These are phyloP conservation scores for Phaedon cochleariae DNA, from an alignment of 2,888 invertebrate species.

Conservation along the genomic window DNA sequence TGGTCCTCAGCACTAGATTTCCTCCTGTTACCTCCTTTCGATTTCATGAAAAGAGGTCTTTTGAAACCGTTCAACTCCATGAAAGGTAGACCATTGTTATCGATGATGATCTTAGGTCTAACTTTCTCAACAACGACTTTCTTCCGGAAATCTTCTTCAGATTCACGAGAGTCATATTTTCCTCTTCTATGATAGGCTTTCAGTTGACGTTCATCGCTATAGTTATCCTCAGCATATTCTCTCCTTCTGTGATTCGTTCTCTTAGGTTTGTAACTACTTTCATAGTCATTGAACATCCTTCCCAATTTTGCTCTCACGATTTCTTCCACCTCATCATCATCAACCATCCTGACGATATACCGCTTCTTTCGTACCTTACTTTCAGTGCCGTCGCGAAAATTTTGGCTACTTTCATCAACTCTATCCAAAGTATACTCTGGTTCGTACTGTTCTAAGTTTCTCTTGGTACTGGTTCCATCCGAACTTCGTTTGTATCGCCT, in stretches of 20 bases:
- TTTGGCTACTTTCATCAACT: conserved; percentile 7
- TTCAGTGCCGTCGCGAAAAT: conserved; percentile 28
- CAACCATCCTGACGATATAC: conserved; percentile 53
- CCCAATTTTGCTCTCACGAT: conserved; percentile 52
- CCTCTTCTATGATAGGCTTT: conserved; percentile 7
- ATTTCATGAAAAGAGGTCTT: conserved; percentile 46
- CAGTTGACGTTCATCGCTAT: conserved; percentile 6
- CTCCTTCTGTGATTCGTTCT: neutral
- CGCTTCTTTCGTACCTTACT: conserved; percentile 46
- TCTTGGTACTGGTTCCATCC: neutral
- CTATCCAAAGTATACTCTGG: conserved; percentile 39
- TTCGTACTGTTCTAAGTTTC: conserved; percentile 23
- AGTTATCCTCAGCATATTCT: conserved; percentile 6
- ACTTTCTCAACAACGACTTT: conserved; percentile 49
- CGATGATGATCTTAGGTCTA: conserved; percentile 52
- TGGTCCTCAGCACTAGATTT: conserved; percentile 18
- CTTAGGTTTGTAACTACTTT: conserved; percentile 14
- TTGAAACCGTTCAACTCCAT: conserved; percentile 54
- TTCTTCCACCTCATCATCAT: conserved; percentile 53
- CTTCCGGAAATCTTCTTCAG: conserved; percentile 34
- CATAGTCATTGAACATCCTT: conserved; percentile 27
- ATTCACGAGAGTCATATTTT: conserved; percentile 19
- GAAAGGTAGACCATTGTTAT: conserved; percentile 53
- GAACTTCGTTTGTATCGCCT: conserved; percentile 30
- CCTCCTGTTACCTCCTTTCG: conserved; percentile 10